A percentile compares a stretch with the other conserved stretches of the same genome.
Conservation (phyloP, 1,140 invertebrate species). For the Thaumatotibia leucotreta region DNA sequence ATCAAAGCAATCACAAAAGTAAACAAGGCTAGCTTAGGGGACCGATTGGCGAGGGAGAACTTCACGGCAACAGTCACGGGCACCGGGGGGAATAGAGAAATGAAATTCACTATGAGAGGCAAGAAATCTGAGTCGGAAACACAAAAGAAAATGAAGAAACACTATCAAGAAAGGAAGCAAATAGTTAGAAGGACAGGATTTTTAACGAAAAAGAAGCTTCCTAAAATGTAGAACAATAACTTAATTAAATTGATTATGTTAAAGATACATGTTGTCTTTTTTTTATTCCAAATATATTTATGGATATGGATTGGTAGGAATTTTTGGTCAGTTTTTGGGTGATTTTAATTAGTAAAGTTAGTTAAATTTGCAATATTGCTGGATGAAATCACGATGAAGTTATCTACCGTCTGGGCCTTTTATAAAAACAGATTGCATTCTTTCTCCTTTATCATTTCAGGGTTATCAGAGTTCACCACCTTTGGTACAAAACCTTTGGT, state of each 20-base stretch:
- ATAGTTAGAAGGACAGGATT: constrained; percentile 82
- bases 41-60: constrained; percentile 80
- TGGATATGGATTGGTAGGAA: neutral
- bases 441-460: constrained; percentile 23
- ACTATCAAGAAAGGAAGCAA: constrained; percentile 84
- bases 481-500: constrained; percentile 28
- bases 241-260: constrained; percentile 9
- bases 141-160: constrained; percentile 78
- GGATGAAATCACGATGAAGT: neutral
- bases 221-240: constrained; percentile 33
- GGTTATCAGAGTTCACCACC: constrained; percentile 46
- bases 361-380: neutral
- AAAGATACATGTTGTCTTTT: constrained; percentile 9
- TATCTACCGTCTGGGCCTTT: neutral
- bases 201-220: constrained; percentile 54
- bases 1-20: constrained; percentile 58
- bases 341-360: no score
- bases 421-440: neutral
- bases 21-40: constrained; percentile 82
- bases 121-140: constrained; percentile 73
- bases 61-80: constrained; percentile 77
- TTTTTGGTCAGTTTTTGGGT: no score
- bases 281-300: no score
- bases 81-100: constrained; percentile 84
- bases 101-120: constrained; percentile 82